Conservation (phyloP, 37 sponge, comb jelly and placozoan species). For the Chondrosia reniformis region DNA sequence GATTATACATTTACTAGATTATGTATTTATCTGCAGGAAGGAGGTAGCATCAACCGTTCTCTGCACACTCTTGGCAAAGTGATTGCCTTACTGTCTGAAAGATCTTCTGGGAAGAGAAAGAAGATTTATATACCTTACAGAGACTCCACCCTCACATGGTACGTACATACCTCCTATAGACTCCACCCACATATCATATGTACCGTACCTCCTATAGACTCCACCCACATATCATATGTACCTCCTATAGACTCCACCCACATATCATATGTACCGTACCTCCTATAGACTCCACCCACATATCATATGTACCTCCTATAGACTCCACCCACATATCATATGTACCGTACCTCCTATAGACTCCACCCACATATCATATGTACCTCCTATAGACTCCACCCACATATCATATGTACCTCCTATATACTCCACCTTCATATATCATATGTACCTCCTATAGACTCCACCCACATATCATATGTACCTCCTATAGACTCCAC, state of each 20-base stretch:
- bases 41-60: conserved; percentile 82
- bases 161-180: background rate
- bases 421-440: too few relatives aligned
- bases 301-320: too few relatives aligned
- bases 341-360: too few relatives aligned
- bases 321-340: too few relatives aligned
- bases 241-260: background rate
- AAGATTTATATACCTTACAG: conserved; percentile 81
- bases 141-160: conserved; percentile 88
- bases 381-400: too few relatives aligned
- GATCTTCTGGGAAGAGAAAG: conserved; percentile 51
- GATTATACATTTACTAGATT: too few relatives aligned
- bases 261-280: background rate
- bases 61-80: conserved; percentile 88
- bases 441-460: too few relatives aligned
- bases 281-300: too few relatives aligned
- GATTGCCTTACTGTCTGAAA: conserved; percentile 76
- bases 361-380: too few relatives aligned
- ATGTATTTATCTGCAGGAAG: conserved; percentile 68
- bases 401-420: too few relatives aligned
- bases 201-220: background rate
- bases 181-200: background rate
- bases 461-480: too few relatives aligned
- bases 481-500: too few relatives aligned
- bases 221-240: background rate